Conservation (phyloP, 1,140 invertebrate species). For the Neelides sp. region DNA sequence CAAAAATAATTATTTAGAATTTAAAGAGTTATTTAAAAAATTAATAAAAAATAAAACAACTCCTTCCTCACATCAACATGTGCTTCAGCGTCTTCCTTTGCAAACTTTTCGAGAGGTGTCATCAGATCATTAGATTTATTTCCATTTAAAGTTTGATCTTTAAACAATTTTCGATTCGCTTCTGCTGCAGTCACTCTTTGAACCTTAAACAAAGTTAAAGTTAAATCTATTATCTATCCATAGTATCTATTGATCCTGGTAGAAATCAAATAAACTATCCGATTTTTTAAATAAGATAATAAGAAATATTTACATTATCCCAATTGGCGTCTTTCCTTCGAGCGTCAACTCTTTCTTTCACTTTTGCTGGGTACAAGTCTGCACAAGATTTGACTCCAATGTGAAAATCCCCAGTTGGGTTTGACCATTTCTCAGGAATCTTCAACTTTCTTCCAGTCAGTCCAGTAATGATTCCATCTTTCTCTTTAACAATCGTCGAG, state of each 20-base stretch:
- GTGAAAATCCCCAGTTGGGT: constrained; percentile 67
- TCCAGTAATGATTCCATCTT: constrained; percentile 65
- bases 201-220: too few relatives aligned
- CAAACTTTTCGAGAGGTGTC: constrained; percentile 50
- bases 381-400: constrained; percentile 74
- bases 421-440: constrained; percentile 71
- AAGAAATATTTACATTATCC: too few relatives aligned
- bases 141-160: background rate
- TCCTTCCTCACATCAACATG: constrained; percentile 67
- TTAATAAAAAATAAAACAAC: constrained; percentile 29
- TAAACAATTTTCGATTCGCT: background rate
- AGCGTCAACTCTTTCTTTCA: constrained; percentile 69
- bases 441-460: constrained; percentile 77
- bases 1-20: background rate
- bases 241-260: too few relatives aligned
- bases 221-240: too few relatives aligned
- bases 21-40: too few relatives aligned
- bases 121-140: constrained; percentile 34
- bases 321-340: constrained; percentile 71
- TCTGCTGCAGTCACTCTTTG: constrained; percentile 3
- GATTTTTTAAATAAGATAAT: too few relatives aligned
- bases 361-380: constrained; percentile 69
- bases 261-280: too few relatives aligned
- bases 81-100: constrained; percentile 79
- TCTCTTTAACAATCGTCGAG: constrained; percentile 58